Conservation (phyloP, 2,797 vertebrate species). For the Discoglossus pictus region DNA sequence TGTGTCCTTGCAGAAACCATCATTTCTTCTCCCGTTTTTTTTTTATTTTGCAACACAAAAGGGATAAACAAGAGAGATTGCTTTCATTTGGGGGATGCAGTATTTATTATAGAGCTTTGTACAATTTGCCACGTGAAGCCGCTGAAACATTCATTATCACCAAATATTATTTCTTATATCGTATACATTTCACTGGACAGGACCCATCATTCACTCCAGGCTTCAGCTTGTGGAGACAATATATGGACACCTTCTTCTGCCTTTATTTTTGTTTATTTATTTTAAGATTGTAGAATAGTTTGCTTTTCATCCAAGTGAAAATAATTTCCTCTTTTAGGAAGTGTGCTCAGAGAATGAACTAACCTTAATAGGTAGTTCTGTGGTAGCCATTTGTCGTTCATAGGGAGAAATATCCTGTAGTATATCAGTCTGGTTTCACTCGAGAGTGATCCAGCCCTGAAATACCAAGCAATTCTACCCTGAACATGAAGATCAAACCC, state of each 20-base stretch:
- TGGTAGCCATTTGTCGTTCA: neutral
- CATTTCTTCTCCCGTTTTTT: constrained; percentile 20
- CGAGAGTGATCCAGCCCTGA: too few relatives aligned
- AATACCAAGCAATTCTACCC: too few relatives aligned
- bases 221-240: neutral
- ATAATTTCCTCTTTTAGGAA: neutral
- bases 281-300: neutral
- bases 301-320: neutral
- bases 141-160: constrained; percentile 12
- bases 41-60: constrained; percentile 9
- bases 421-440: too few relatives aligned
- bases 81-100: constrained; percentile 15
- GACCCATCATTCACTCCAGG: neutral
- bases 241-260: neutral
- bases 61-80: constrained; percentile 32
- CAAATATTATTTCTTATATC: constrained; percentile 12
- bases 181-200: neutral
- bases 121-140: neutral
- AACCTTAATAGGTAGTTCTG: neutral
- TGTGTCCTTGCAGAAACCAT: constrained; percentile 30
- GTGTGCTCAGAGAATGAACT: neutral
- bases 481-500: too few relatives aligned
- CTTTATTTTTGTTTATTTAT: neutral
- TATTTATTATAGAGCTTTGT: constrained; percentile 24
- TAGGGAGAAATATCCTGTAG: too few relatives aligned